A percentile compares a stretch with the other conserved stretches of the same genome.
These are phyloP conservation scores for Chauna torquata DNA, from an alignment of 2,113 vertebrate species.

Conservation along the genomic window DNA sequence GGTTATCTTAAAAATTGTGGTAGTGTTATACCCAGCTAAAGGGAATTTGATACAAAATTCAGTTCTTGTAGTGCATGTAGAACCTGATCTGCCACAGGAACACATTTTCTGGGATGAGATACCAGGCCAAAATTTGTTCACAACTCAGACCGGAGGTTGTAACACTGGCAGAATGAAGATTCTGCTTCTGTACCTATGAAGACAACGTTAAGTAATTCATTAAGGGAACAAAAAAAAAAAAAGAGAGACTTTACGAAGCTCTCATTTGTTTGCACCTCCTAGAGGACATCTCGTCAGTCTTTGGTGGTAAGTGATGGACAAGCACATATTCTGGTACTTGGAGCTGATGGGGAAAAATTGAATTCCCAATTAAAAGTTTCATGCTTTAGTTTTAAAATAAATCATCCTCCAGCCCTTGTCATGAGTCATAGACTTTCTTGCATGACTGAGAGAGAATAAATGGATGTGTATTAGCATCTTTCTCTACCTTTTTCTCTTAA, in stretches of 20 bases:
- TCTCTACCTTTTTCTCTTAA: neutral
- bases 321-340: neutral
- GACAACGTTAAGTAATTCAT: constrained; percentile 11
- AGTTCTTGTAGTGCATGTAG: neutral
- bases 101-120: neutral
- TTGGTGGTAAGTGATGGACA: neutral
- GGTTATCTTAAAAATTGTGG: neutral
- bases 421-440: constrained; percentile 44
- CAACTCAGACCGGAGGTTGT: neutral
- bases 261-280: neutral
- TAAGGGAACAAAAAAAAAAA: neutral
- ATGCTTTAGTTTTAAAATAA: constrained; percentile 42
- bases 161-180: neutral
- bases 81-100: neutral
- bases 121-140: neutral
- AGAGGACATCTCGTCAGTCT: neutral
- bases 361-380: constrained; percentile 62
- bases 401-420: constrained; percentile 35
- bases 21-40: neutral
- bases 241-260: neutral
- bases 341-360: neutral
- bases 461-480: neutral
- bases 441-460: constrained; percentile 21
- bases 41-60: neutral
- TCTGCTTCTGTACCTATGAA: neutral